These are phyloP conservation scores for Podarcis cretensis DNA, from an alignment of 2,113 vertebrate species.

Conservation along the genomic window DNA sequence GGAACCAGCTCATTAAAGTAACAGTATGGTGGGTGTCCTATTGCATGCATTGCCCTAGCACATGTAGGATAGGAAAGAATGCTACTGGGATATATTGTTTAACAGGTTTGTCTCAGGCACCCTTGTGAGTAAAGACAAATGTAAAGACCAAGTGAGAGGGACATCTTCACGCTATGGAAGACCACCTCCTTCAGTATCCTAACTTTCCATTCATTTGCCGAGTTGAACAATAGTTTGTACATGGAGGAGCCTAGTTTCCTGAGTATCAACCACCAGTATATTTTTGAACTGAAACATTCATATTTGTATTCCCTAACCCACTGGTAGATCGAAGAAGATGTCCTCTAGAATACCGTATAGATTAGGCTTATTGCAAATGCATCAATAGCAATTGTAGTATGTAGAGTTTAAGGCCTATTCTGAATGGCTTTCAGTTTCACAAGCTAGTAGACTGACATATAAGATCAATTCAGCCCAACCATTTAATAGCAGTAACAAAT, in stretches of 20 bases:
- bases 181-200: not conserved
- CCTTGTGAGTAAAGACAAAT: not conserved
- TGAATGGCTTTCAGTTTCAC: not conserved
- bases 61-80: not conserved
- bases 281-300: conserved; percentile 28
- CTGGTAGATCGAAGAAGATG: not conserved
- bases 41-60: not conserved
- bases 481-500: conserved; percentile 18
- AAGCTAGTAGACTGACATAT: conserved; percentile 11
- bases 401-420: conserved; percentile 12
- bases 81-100: not conserved
- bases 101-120: not conserved
- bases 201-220: not conserved
- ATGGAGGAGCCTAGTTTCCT: not conserved
- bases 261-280: conserved; percentile 6
- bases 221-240: not conserved
- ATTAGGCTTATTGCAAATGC: not conserved
- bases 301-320: conserved; percentile 16
- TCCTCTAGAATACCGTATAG: no score
- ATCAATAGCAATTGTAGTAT: not conserved
- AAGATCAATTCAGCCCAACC: conserved; percentile 38
- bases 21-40: not conserved
- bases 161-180: not conserved
- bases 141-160: not conserved
- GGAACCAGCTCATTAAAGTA: conserved; percentile 5